A percentile compares a stretch with the other conserved stretches of the same genome.
Evolutionary conservation across 2,797 vertebrate species (phyloP).

Genomic region (Eupleurogrammus muticus): DNA sequence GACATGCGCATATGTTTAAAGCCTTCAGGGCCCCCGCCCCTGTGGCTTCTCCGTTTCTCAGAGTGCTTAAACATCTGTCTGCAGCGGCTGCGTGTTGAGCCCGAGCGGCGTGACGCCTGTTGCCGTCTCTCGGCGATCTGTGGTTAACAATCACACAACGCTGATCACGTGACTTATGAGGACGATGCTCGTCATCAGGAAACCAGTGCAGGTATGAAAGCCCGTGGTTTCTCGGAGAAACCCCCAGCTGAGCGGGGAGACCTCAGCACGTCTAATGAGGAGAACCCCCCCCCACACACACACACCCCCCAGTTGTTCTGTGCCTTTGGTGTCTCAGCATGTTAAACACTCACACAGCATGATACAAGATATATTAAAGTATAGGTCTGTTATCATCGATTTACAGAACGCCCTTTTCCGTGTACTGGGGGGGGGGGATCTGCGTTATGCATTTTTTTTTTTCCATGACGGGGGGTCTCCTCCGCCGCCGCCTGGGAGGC

Average conservation of each 20-base stretch:
- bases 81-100: slow-evolving; percentile 71
- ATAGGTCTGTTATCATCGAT: slow-evolving; percentile 86
- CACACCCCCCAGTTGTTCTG: too few species aligned
- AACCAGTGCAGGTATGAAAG: slow-evolving; percentile 74
- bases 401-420: slow-evolving; percentile 78
- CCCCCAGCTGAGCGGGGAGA: slow-evolving; percentile 83
- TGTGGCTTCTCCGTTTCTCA: slow-evolving; percentile 77
- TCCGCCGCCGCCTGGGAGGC: slow-evolving; percentile 62
- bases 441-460: slow-evolving; percentile 64
- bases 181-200: slow-evolving; percentile 31
- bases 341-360: slow-evolving; percentile 92
- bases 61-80: slow-evolving; percentile 81
- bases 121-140: slow-evolving; percentile 74
- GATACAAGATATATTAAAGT: slow-evolving; percentile 87
- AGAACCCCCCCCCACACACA: slow-evolving; percentile 83
- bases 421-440: slow-evolving; percentile 78
- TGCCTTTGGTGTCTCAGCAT: slow-evolving; percentile 88
- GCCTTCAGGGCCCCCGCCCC: slow-evolving; percentile 75
- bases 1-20: slow-evolving; percentile 76
- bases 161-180: slow-evolving; percentile 33
- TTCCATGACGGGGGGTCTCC: slow-evolving; percentile 63
- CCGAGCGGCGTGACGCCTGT: slow-evolving; percentile 69
- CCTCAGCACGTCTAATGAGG: slow-evolving; percentile 89
- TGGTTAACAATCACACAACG: slow-evolving; percentile 68
- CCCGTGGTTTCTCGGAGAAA: slow-evolving; percentile 70